Evolutionary conservation across 2,113 vertebrate species (phyloP), one percentile per base, ranked within the genome.

Genomic region (Daphoenositta chrysoptera): DNA sequence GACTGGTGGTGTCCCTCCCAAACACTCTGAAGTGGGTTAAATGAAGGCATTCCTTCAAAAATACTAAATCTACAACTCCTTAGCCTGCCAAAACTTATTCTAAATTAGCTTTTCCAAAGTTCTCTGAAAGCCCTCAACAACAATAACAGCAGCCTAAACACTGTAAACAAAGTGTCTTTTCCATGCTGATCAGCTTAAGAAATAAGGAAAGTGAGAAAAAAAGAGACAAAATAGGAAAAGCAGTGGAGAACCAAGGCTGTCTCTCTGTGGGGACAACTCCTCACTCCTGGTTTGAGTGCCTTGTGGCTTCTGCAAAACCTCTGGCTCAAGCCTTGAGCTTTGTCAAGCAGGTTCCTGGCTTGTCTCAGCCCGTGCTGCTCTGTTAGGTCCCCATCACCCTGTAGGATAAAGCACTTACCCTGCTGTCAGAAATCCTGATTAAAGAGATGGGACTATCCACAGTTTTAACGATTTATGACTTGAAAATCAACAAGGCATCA

Each of bases 281-380:
- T 68, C 23, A 13, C 0, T 0, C 23, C 61, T 47, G 23, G 2
- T 61, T 37, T 3, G 13, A 53, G 20, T 21, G 45, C 17, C 23
- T 39, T 0, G 0, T 33, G 27, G 26, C 33, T 80, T 64, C 21
- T 48, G 40, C 24, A 64, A 72, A 78, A 56, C 22, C 48, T 76
- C 44, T 3, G 2, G 10, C n/a, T 51, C 24, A 35, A 73, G 58
- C n/a, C 37, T 15, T 48, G n/a, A 87, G 57, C 10, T 83, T 44
- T 48, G 13, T 26, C 33, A 63, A 27, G 44, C 35, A 69, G 48
- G 13, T 22, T 45, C 13, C 44, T 48, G 72, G 14, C 31, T 85
- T 57, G 7, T 33, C 30, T 76, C 48, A 87, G 48, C 27, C 39
- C 0, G 0, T 40, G 31, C 31, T 53, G 37, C 45, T 69, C 66